Evolutionary conservation across 2,888 invertebrate genomes (phyloP), one percentile per base, ranked within the genome.

Genomic region (Gryllus longicercus): DNA sequence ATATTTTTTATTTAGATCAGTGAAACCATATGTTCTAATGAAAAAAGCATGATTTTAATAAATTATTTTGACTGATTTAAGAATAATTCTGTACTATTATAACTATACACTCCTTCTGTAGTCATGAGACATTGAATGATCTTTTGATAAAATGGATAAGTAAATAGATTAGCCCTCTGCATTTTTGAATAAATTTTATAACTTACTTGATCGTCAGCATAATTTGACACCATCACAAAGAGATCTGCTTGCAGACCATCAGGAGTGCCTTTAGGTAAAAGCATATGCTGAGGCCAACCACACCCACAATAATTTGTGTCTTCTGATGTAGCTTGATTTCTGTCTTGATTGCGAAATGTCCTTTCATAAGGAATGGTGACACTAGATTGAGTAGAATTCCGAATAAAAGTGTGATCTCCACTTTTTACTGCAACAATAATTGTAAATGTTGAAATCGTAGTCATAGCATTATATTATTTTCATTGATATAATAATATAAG

Each of bases 361-460:
- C 93, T 89, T 86, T 94, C 95, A 86, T 93, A 95, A 0, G 95
- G 95, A 85, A 95, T 94, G 14, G 95, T 95, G 18, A 96, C 92
- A 0, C 94, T 92, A 0, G 96, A 95, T 78, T 94, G 91, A 0
- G 87, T 86, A 10, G 95, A 95, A 25, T 87, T 86, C 18, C 93
- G 92, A 0, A 89, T 89, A 79, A 96, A 89, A 0, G 89, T 91
- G 85, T 93, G 94, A 82, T 88, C 87, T 8, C 94, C 94, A 1
- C 92, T 89, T 77, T 89, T 89, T 81, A 95, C 94, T 92, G 87
- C 2, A 38, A 38, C 38, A 38, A 38, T 38, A 38, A 38, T 38
- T 38, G 38, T 38, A 5, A 38, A 38, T 38, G 4, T 38, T 38
- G 38, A 8, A 38, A 8, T 8, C 5, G 5, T 38, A 38, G 5